Conservation (phyloP, 2,113 vertebrate genomes). For the Lepus timidus region DNA sequence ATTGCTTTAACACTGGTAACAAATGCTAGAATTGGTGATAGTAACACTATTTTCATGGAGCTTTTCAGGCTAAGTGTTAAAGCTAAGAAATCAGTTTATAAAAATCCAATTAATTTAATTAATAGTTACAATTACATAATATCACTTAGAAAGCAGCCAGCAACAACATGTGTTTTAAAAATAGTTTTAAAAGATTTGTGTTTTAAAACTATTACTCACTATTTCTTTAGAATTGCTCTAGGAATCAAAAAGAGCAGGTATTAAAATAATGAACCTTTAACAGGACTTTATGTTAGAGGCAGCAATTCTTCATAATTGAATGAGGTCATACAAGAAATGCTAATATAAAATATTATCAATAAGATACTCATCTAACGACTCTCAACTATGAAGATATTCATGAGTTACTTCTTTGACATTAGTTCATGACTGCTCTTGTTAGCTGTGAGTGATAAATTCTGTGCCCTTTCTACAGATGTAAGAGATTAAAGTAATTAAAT, state of each 20-base stretch:
- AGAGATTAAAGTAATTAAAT: slow-evolving; percentile 1
- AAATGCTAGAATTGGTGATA: slow-evolving; percentile 7
- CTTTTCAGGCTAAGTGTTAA: not conserved
- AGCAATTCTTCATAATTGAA: not conserved
- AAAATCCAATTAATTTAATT: slow-evolving; percentile 47
- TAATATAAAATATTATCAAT: not conserved
- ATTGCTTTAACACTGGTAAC: slow-evolving; percentile 9
- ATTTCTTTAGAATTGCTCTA: slow-evolving; percentile 40
- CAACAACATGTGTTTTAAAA: no score
- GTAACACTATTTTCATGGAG: not conserved
- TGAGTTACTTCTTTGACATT: not conserved
- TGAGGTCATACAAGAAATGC: not conserved
- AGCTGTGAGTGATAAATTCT: not conserved
- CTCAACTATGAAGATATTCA: slow-evolving; percentile 10
- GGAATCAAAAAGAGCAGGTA: not conserved
- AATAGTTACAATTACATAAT: slow-evolving; percentile 44
- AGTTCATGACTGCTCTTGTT: not conserved
- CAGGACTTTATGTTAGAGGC: not conserved
- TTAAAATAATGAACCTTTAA: not conserved
- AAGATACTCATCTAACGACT: not conserved
- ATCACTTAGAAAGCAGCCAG: slow-evolving; percentile 30
- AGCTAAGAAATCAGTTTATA: not conserved
- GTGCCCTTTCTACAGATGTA: not conserved
- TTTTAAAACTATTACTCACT: slow-evolving; percentile 13
- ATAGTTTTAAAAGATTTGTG: not conserved